Conservation (phyloP, 2,888 invertebrate species). For the Heteromyza rotundicornis region DNA sequence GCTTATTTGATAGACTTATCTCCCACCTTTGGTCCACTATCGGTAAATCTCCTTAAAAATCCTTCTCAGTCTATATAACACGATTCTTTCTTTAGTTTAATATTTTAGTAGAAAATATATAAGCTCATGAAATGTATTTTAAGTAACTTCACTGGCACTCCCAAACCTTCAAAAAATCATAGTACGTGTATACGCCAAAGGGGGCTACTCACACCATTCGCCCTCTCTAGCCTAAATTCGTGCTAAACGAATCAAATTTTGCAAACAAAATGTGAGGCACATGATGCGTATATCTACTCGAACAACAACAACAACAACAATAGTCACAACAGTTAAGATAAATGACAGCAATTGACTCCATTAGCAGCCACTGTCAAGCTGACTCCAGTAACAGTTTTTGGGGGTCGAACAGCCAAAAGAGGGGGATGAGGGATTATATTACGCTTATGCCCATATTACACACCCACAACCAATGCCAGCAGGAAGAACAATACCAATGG, state of each 20-base stretch:
- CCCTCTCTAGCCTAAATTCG: too few relatives aligned
- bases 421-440: slow-evolving; percentile 33
- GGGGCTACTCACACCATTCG: too few relatives aligned
- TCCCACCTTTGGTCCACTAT: too few relatives aligned
- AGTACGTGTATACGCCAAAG: too few relatives aligned
- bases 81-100: too few relatives aligned
- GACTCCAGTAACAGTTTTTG: slow-evolving; percentile 7
- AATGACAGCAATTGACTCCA: slow-evolving; percentile 60
- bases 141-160: too few relatives aligned
- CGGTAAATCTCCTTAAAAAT: too few relatives aligned
- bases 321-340: slow-evolving; percentile 38
- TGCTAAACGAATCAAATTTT: slow-evolving; percentile 27
- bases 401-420: slow-evolving; percentile 11
- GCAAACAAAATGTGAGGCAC: slow-evolving; percentile 14
- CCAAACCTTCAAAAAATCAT: too few relatives aligned
- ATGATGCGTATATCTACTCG: slow-evolving; percentile 18
- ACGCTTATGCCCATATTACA: slow-evolving; percentile 39
- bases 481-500: neutral
- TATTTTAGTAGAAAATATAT: too few relatives aligned
- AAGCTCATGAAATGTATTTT: too few relatives aligned
- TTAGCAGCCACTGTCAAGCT: slow-evolving; percentile 53
- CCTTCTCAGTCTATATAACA: too few relatives aligned
- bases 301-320: slow-evolving; percentile 29
- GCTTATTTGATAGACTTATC: too few relatives aligned
- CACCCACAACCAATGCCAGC: slow-evolving; percentile 17